These are phyloP conservation scores for Takifugu flavidus DNA, from an alignment of 2,113 vertebrate genomes.

Conservation along the genomic window DNA sequence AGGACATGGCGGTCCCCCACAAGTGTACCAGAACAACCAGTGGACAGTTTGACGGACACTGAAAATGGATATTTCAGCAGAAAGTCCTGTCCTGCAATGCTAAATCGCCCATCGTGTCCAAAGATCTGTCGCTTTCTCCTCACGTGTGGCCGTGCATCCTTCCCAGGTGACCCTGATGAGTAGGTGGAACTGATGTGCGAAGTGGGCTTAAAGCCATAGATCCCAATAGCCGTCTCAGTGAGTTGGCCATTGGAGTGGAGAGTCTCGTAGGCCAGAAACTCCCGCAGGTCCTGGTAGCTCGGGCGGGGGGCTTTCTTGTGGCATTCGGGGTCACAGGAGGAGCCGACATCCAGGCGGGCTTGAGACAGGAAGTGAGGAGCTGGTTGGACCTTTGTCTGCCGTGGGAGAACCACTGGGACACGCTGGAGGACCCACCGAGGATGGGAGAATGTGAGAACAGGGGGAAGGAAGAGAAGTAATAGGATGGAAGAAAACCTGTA, in stretches of 20 bases:
- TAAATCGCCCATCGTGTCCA: constrained; percentile 90
- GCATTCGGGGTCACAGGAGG: constrained; percentile 85
- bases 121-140: constrained; percentile 92
- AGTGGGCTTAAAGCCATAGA: constrained; percentile 76
- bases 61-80: constrained; percentile 92
- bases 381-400: constrained; percentile 76
- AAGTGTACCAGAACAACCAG: constrained; percentile 90
- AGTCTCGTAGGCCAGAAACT: constrained; percentile 89
- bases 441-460: constrained; percentile 58
- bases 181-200: constrained; percentile 33
- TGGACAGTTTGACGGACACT: constrained; percentile 92
- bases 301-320: constrained; percentile 82
- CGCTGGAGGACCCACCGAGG: constrained; percentile 87
- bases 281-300: constrained; percentile 82
- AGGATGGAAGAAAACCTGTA: constrained; percentile 60
- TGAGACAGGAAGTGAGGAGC: constrained; percentile 81
- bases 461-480: constrained; percentile 19
- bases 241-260: constrained; percentile 85
- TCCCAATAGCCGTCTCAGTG: constrained; percentile 86
- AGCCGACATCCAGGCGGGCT: constrained; percentile 84
- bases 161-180: constrained; percentile 20
- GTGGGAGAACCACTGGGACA: constrained; percentile 87
- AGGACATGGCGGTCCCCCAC: constrained; percentile 93
- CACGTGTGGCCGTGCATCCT: constrained; percentile 34
- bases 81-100: constrained; percentile 89